Evolutionary conservation across 2,888 invertebrate genomes (phyloP).

Genomic region (Aquatica leii): DNA sequence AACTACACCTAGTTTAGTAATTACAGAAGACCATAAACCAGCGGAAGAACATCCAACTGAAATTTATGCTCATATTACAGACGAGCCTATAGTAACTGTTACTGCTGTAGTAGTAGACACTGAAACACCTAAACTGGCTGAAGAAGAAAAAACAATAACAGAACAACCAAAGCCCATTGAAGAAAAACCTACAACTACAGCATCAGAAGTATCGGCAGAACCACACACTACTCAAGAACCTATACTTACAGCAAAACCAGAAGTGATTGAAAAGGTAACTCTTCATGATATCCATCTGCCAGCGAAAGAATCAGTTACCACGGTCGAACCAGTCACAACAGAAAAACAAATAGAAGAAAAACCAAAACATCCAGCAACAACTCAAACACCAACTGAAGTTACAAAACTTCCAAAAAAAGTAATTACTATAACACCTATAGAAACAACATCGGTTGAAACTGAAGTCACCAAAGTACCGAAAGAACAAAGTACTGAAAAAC

Average conservation of each 20-base stretch:
- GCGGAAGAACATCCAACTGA: slow-evolving; percentile 9
- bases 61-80: background rate
- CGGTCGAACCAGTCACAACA: background rate
- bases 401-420: background rate
- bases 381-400: too few species aligned
- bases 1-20: background rate
- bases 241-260: background rate
- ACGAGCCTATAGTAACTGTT: slow-evolving; percentile 10
- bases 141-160: too few species aligned
- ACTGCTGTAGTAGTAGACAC: background rate
- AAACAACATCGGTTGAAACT: too few species aligned
- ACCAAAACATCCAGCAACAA: background rate
- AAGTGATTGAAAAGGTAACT: background rate
- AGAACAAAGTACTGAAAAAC: background rate
- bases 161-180: background rate
- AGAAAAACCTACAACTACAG: background rate
- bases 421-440: too few species aligned
- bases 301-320: background rate
- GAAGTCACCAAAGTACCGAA: background rate
- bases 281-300: too few species aligned
- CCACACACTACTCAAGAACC: background rate
- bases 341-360: background rate
- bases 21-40: slow-evolving; percentile 11
- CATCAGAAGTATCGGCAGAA: background rate
- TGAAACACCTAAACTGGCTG: background rate